Percentiles rank a stretch among this genome's conserved stretches.
phyloP scores from a whole-genome alignment of 1,140 invertebrate genomes.

The Aphaenogaster ashmeadi region DNA sequence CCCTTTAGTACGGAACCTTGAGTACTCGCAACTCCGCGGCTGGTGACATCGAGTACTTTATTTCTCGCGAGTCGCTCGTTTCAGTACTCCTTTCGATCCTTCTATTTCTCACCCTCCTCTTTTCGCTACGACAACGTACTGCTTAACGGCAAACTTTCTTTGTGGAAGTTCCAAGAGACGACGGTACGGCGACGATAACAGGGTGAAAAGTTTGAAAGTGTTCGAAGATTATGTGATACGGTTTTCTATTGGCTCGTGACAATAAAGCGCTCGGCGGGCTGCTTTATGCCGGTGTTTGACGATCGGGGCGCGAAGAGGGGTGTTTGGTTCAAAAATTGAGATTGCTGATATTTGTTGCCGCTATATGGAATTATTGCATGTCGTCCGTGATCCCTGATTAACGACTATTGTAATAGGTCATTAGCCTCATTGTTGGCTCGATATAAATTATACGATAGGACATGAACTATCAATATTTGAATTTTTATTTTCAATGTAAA shows the following conservation, averaged over 20 bases:
- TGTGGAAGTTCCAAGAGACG: slow-evolving; percentile 58
- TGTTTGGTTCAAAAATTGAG: slow-evolving; percentile 47
- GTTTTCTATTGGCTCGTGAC: slow-evolving; percentile 59
- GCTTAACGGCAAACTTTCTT: slow-evolving; percentile 64
- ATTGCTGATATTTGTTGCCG: slow-evolving; percentile 28
- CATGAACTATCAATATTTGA: slow-evolving; percentile 8
- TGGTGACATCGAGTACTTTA: slow-evolving; percentile 68
- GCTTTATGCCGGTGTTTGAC: slow-evolving; percentile 67
- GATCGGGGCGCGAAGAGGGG: neutral
- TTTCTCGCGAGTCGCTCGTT: slow-evolving; percentile 69
- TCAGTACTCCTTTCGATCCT: slow-evolving; percentile 43
- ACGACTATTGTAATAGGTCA: slow-evolving; percentile 33
- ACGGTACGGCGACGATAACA: slow-evolving; percentile 65
- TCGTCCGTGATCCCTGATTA: slow-evolving; percentile 26
- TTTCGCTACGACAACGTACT: slow-evolving; percentile 40
- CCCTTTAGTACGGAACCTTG: slow-evolving; percentile 22
- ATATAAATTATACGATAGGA: slow-evolving; percentile 13
- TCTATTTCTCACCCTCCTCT: neutral
- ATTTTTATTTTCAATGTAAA: slow-evolving; percentile 26
- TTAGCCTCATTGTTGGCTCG: neutral
- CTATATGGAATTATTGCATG: slow-evolving; percentile 17
- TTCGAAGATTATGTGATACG: slow-evolving; percentile 69
- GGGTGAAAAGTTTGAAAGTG: slow-evolving; percentile 71
- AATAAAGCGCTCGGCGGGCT: slow-evolving; percentile 66
- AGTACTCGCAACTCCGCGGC: slow-evolving; percentile 58